Evolutionary conservation across 2,113 vertebrate species (phyloP).

Genomic region (Butorides virescens): DNA sequence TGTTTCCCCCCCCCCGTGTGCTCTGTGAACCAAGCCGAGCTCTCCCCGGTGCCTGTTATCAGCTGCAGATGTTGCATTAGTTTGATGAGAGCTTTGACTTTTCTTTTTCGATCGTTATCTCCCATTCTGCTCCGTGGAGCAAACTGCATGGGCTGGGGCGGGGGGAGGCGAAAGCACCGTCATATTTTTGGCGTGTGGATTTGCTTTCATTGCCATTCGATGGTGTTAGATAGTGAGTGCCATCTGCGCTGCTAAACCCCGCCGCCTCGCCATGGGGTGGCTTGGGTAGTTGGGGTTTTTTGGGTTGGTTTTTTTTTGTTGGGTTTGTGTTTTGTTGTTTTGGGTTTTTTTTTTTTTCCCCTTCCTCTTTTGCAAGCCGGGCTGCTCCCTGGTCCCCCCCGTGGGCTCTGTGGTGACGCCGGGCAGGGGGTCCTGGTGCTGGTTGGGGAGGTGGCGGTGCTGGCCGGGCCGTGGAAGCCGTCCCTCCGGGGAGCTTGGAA

Average conservation of each 20-base stretch:
- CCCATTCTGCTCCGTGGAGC: not conserved
- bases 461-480: not conserved
- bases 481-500: not conserved
- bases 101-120: constrained; percentile 45
- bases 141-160: not conserved
- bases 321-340: no score
- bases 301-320: no score
- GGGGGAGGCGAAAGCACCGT: not conserved
- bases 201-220: constrained; percentile 29
- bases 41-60: constrained; percentile 49
- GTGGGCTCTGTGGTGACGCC: not conserved
- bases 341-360: not conserved
- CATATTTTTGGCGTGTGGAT: not conserved
- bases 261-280: not conserved
- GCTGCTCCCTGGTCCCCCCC: not conserved
- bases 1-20: not conserved
- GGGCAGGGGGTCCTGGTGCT: not conserved
- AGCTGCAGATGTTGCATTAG: constrained; percentile 70
- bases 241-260: not conserved
- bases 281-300: no score
- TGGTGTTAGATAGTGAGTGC: not conserved
- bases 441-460: not conserved
- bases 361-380: not conserved
- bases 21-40: not conserved
- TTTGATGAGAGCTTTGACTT: constrained; percentile 72